Base-by-base conservation (phyloP, 1,140 invertebrate species). In the Bombus confusus region DNA sequence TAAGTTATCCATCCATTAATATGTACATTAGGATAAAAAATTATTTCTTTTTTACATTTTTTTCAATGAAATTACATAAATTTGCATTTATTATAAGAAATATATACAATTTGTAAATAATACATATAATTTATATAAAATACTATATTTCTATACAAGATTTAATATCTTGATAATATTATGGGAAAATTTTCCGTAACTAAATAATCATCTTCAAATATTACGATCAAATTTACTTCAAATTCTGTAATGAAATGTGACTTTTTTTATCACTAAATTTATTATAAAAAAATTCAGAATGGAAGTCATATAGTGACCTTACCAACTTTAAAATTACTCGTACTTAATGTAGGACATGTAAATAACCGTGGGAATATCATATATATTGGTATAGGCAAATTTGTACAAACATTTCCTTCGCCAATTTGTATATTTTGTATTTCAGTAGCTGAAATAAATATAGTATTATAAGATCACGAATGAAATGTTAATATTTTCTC, bases 351-450 rank as follows among this genome's bases (percentile, higher is more conserved):
- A 25, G 98, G 98, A 94, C 99, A 99, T 3, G 98, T 99, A 95
- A 99, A 99, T 31, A 99, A 95, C 73, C 99, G 95, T 77, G 99
- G 99, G 95, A 99, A 98, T 88, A 99, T 96, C 98, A 99, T 99
- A 94, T 98, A 97, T 93, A 99, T 98, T 37, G 99, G 98, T 92
- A 99, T 97, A 71, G 97, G 95, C 22, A 99, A 95, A 80, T 97
- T 97, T 82, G 97, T 96, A 73, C 96, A 96, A 71, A 99, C 97
- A 95, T 99, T 98, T 39, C 99, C 99, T 93, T 99, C 98, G 4
- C 98, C 98, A 86, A 99, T 98, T 96, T 99, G 99, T 94, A 99
- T 99, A 94, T 99, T 99, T 96, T 99, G 99, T 90, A 99, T 98
- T 96, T 99, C 99, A 6, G 99, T 99, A 5, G 98, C 98, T 99